Evolutionary conservation across 2,888 invertebrate genomes (phyloP), one percentile per base, ranked within the genome.

Genomic region (Heliothis peltigera): DNA sequence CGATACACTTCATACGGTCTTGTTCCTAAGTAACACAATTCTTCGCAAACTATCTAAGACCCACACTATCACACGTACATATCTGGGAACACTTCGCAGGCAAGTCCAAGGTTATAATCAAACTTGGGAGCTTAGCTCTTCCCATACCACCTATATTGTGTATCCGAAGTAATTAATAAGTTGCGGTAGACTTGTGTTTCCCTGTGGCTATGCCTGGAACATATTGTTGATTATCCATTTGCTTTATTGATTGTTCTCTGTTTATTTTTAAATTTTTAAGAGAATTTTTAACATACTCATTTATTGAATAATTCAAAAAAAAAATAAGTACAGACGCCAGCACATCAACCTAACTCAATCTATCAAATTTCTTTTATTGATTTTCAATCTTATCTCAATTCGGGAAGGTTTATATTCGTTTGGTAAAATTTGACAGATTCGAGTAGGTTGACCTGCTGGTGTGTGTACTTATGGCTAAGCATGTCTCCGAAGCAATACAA

Each of bases 151-250:
- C 75, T 81, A 76, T 78, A 83, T 75, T 81, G 81, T 81, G 73
- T 86, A 80, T 79, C 68, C 75, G 52, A 80, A 72, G 76, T 82
- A 84, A 86, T 86, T 86, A 86, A 82, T 85, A 84, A 84, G 81
- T 85, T 86, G 61, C 54, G 62, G 66, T 43, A 64, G 49, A 65
- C 76, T 59, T 10, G 35, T 18, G 21, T 21, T 59, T 44, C 18
- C 54, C 15, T 35, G n/a, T 35, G 65, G 43, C 2, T 61, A 43
- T 47, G 46, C 49, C 66, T 60, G 53, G 19, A 32, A 25, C 39
- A 51, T 35, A 63, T 22, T 49, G 22, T 22, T 63, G 49, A 70
- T 39, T 35, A 51, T 70, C 25, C 39, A 17, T 8, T 63, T 32
- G 18, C 19, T 17, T 19, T 15, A 8, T 39, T 21, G 19, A n/a